Conservation (phyloP, 2,888 invertebrate genomes). For the Chymomyza fuscimana region DNA sequence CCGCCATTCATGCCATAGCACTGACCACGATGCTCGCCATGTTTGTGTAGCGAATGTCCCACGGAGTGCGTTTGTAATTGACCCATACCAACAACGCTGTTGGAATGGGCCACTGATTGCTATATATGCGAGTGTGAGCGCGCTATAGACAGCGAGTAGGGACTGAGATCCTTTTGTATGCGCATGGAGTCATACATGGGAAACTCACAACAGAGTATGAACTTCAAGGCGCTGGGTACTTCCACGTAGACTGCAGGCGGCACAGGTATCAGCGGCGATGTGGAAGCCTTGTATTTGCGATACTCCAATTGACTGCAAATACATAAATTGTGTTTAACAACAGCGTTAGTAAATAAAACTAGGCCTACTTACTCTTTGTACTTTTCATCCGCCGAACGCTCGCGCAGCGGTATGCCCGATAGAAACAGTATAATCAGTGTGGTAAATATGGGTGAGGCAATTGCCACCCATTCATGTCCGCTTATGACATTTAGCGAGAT, state of each 20-base stretch:
- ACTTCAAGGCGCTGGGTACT: conserved; percentile 90
- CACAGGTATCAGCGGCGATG: conserved; percentile 93
- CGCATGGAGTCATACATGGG: conserved; percentile 90
- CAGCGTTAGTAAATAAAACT: neutral
- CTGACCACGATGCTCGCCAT: conserved; percentile 61
- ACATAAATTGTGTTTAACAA: neutral
- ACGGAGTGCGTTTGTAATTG: conserved; percentile 44
- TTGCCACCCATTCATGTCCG: conserved; percentile 91
- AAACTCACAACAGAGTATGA: conserved; percentile 92
- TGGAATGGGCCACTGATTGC: conserved; percentile 79
- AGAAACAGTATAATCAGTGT: conserved; percentile 92
- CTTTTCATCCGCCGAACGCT: conserved; percentile 92
- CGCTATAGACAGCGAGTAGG: conserved; percentile 78
- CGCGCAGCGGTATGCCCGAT: conserved; percentile 93
- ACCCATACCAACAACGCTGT: conserved; percentile 74
- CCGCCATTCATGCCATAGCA: conserved; percentile 77
- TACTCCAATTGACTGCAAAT: conserved; percentile 88
- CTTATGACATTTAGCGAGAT: conserved; percentile 92
- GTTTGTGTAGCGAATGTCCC: conserved; percentile 62
- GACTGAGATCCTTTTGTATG: conserved; percentile 79
- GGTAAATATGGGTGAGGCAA: conserved; percentile 91
- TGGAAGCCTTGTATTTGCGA: conserved; percentile 91
- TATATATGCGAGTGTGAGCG: conserved; percentile 80
- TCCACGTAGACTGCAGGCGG: conserved; percentile 93
- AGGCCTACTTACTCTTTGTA: conserved; percentile 87